Base-by-base conservation (phyloP, 2,888 invertebrate genomes). In the Hylaea fasciaria region DNA sequence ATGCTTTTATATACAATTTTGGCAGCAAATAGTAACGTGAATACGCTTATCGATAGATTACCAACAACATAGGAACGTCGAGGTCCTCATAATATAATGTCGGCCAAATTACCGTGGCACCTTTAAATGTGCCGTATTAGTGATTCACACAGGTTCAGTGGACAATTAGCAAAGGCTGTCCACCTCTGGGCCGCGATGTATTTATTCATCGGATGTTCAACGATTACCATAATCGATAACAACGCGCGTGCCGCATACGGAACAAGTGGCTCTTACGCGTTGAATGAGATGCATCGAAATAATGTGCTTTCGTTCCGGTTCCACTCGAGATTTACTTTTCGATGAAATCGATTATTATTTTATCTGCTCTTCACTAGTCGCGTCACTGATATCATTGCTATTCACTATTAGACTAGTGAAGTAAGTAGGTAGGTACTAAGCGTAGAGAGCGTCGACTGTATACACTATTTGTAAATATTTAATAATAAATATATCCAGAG, bases 131-230 rank as follows among this genome's bases (percentile, higher is more conserved):
- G 75, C 73, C 80, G 72, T 81, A 87, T 89, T 87, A 89, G 79
- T 87, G 87, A 90, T 89, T 90, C 91, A 89, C 81, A 77, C 80
- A 88, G 78, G 90, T 89, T 88, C 88, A 89, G 83, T 85, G 89
- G 85, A 89, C 91, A 91, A 92, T 91, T 92, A 92, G 91, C 87
- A 89, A 89, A 91, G 91, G 91, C 90, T 91, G 91, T 90, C 89
- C 86, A 92, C 91, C 91, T 91, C 88, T 89, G 84, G 82, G 85
- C 81, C 78, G 77, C 82, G 82, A 77, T 85, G 86, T 89, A 89
- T 89, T 85, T 89, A 92, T 92, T 92, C 91, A 91, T 91, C 91
- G 90, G 89, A 89, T 91, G 91, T 89, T 80, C 82, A 86, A 72
- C 81, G 91, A 92, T 92, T 91, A 91, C 89, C 91, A 91, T 91